These are phyloP conservation scores for Kryptolebias marmoratus DNA, from an alignment of 2,113 vertebrate species.

Conservation along the genomic window DNA sequence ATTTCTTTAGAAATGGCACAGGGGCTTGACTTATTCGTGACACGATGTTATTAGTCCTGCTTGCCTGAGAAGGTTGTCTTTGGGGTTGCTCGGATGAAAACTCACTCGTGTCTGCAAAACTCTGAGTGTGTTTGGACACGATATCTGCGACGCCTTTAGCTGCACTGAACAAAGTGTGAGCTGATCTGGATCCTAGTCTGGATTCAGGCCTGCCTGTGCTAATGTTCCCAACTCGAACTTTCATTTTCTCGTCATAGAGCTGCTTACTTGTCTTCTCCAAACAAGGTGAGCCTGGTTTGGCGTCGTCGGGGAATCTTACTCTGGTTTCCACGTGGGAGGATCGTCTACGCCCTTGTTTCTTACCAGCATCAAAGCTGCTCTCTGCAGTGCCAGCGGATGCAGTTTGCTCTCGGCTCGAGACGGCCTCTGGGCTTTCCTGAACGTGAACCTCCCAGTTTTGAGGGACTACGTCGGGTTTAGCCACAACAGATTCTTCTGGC, in stretches of 20 bases:
- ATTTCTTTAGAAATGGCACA: conserved; percentile 80
- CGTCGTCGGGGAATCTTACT: conserved; percentile 62
- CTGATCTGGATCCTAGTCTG: conserved; percentile 53
- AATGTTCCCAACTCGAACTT: conserved; percentile 43
- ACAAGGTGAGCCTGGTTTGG: conserved; percentile 24
- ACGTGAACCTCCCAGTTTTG: conserved; percentile 75
- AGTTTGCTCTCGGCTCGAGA: conserved; percentile 23
- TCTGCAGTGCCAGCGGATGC: conserved; percentile 4
- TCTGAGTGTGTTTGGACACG: conserved; percentile 61
- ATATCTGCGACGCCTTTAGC: conserved; percentile 70
- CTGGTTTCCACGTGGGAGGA: conserved; percentile 33
- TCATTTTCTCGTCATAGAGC: conserved; percentile 68
- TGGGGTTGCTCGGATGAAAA: conserved; percentile 62
- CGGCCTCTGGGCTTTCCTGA: conserved; percentile 44
- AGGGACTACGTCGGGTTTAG: conserved; percentile 77
- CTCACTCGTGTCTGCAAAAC: conserved; percentile 49
- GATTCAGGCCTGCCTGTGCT: conserved; percentile 50
- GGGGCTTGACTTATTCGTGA: conserved; percentile 77
- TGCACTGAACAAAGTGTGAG: conserved; percentile 66
- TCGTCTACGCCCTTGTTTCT: conserved; percentile 33
- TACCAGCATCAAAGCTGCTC: conserved; percentile 15
- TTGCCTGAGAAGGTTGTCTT: conserved; percentile 68
- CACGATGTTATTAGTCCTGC: conserved; percentile 72
- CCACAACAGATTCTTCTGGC: conserved; percentile 34
- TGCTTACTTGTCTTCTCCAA: conserved; percentile 68